phyloP scores from a whole-genome alignment of 2,888 invertebrate species.

The Norana najaformis region DNA sequence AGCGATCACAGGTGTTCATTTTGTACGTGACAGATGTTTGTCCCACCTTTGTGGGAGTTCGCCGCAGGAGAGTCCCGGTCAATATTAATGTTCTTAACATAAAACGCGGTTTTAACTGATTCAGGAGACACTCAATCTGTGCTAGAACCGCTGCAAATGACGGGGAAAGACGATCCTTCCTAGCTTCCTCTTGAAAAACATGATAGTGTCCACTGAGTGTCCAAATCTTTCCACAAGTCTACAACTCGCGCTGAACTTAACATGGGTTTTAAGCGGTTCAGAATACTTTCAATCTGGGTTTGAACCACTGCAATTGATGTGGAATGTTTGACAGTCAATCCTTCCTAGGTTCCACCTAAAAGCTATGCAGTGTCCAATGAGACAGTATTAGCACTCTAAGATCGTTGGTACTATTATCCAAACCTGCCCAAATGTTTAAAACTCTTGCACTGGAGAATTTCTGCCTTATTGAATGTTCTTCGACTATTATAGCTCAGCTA shows the following conservation, averaged over 20 bases:
- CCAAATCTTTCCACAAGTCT: too few species aligned
- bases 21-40: background rate
- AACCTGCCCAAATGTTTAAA: background rate
- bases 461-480: background rate
- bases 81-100: background rate
- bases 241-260: too few species aligned
- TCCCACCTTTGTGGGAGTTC: background rate
- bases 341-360: background rate
- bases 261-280: background rate
- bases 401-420: too few species aligned
- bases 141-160: background rate
- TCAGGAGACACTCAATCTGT: background rate
- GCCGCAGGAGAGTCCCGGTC: background rate
- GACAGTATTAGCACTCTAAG: background rate
- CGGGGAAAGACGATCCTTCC: background rate
- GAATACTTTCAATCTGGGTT: background rate
- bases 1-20: background rate
- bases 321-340: background rate
- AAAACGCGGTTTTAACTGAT: background rate
- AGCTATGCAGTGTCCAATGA: background rate
- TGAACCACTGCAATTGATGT: background rate
- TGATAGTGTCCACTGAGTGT: too few species aligned
- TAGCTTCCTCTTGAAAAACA: background rate
- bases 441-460: background rate
- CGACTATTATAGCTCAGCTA: too few species aligned